These are phyloP conservation scores for Exephanes ischioxanthus DNA, from an alignment of 2,888 invertebrate species.

Conservation along the genomic window DNA sequence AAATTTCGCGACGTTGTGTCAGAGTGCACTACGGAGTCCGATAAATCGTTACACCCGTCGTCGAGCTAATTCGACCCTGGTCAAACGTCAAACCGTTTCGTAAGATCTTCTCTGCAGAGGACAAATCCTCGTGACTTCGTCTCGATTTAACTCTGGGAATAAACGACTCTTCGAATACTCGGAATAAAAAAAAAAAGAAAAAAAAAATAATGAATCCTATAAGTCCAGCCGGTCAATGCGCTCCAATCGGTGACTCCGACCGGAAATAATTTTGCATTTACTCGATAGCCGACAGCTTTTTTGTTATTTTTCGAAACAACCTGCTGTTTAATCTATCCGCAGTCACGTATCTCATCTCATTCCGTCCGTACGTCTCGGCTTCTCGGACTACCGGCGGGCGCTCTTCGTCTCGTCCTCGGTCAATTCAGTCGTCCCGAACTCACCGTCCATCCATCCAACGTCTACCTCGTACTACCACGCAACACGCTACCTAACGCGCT, in stretches of 20 bases:
- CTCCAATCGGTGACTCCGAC: neutral
- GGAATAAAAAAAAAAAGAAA: neutral
- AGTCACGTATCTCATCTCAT: conserved; percentile 5
- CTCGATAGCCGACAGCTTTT: conserved; percentile 2
- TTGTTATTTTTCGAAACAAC: conserved; percentile 18
- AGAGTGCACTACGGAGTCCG: conserved; percentile 29
- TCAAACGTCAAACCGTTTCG: conserved; percentile 50
- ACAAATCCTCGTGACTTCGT: neutral
- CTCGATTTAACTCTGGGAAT: conserved; percentile 3
- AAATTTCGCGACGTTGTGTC: neutral
- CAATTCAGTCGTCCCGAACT: conserved; percentile 38
- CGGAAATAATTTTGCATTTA: conserved; percentile 2
- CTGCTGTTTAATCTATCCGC: conserved; percentile 5
- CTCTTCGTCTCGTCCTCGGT: conserved; percentile 26
- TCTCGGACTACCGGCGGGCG: conserved; percentile 5
- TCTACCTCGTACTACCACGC: conserved; percentile 13
- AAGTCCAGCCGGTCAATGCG: neutral
- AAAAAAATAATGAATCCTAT: neutral
- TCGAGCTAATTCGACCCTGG: conserved; percentile 25
- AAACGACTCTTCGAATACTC: conserved; percentile 41
- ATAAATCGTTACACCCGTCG: conserved; percentile 43
- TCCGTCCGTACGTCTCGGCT: neutral
- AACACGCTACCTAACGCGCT: conserved; percentile 10
- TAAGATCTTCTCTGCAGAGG: conserved; percentile 42
- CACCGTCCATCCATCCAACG: conserved; percentile 10